Conservation (phyloP, 2,888 invertebrate species). For the Altica lythri region DNA sequence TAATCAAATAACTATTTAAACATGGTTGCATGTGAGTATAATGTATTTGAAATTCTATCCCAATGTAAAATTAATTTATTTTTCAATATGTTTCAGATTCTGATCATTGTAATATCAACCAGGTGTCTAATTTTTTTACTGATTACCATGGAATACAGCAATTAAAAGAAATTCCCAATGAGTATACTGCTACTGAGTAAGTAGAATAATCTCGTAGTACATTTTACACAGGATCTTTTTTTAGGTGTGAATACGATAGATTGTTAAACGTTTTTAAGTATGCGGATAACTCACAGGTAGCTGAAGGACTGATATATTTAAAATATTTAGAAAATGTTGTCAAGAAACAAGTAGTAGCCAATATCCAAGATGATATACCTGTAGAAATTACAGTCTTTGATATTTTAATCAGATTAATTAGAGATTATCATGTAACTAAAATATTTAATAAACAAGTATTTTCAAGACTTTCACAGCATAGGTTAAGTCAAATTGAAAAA, state of each 20-base stretch:
- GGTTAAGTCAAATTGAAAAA: constrained; percentile 37
- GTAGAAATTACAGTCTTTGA: constrained; percentile 37
- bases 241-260: constrained; percentile 42
- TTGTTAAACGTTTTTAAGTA: constrained; percentile 41
- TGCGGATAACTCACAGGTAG: constrained; percentile 31
- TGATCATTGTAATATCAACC: background rate
- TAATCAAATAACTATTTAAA: background rate
- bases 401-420: constrained; percentile 33
- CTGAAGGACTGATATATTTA: constrained; percentile 40
- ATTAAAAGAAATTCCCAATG: constrained; percentile 29
- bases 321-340: constrained; percentile 38
- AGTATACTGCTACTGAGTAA: constrained; percentile 40
- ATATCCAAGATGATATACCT: constrained; percentile 38
- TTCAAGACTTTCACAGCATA: constrained; percentile 33
- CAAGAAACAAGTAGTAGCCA: constrained; percentile 35
- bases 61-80: background rate
- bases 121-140: constrained; percentile 39
- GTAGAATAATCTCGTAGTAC: constrained; percentile 5
- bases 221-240: too few species aligned
- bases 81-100: constrained; percentile 4
- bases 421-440: constrained; percentile 33
- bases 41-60: background rate
- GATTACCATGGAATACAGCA: constrained; percentile 47
- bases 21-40: constrained; percentile 14
- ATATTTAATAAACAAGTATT: constrained; percentile 39